phyloP scores from a whole-genome alignment of 2,797 vertebrate genomes.

The Sebastolobus altivelis region DNA sequence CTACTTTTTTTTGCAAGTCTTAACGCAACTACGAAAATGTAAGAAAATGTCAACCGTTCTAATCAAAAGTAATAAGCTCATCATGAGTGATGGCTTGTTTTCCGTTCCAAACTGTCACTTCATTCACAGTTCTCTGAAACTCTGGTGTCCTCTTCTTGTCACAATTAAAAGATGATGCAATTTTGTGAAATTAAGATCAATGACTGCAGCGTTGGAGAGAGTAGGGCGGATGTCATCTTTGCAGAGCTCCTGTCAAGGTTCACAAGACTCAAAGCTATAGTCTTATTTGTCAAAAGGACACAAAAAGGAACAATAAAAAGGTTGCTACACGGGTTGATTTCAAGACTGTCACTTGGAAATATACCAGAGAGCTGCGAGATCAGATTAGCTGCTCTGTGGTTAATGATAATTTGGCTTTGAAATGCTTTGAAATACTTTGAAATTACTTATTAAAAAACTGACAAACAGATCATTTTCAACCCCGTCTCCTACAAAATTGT shows the following conservation, averaged over 20 bases:
- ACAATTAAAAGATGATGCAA: neutral
- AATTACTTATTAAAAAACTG: neutral
- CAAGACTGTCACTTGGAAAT: neutral
- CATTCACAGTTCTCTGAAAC: no score
- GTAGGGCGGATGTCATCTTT: no score
- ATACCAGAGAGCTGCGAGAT: neutral
- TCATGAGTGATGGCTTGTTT: neutral
- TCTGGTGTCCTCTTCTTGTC: no score
- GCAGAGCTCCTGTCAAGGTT: neutral
- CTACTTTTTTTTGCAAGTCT: neutral
- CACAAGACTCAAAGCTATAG: neutral
- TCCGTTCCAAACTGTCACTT: neutral
- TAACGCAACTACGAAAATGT: neutral
- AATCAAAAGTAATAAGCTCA: neutral
- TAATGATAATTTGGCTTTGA: neutral
- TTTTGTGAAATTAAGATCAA: neutral
- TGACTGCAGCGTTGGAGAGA: neutral
- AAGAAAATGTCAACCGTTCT: neutral
- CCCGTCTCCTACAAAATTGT: accelerated
- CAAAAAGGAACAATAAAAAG: neutral
- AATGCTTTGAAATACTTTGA: neutral
- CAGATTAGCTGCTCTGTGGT: neutral
- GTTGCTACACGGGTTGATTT: neutral
- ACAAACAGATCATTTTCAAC: neutral
- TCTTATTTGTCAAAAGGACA: neutral